Conservation (phyloP, 2,113 vertebrate genomes). For the Aspiorhynchus laticeps region DNA sequence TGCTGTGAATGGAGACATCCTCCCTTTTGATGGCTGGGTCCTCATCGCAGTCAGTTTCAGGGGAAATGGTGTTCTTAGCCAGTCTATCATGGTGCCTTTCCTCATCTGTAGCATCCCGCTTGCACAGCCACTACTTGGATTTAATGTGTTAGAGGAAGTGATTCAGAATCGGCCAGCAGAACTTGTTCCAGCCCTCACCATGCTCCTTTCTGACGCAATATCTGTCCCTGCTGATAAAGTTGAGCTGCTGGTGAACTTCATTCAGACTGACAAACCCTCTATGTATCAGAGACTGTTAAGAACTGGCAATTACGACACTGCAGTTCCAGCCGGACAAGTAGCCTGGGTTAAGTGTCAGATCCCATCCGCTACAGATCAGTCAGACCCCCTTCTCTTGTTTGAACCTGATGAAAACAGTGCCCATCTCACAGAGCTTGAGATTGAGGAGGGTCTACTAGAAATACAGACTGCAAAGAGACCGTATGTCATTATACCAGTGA, state of each 20-base stretch:
- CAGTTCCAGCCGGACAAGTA: conserved; percentile 18
- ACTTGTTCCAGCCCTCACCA: not conserved
- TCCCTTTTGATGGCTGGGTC: not conserved
- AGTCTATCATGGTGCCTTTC: not conserved
- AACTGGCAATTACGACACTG: not conserved
- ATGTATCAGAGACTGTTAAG: not conserved
- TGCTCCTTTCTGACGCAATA: not conserved
- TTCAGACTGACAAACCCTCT: conserved; percentile 3
- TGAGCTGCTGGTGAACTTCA: conserved; percentile 29
- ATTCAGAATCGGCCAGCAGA: not conserved
- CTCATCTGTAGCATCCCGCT: not conserved
- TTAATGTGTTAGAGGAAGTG: not conserved
- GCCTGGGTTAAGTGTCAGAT: conserved; percentile 25
- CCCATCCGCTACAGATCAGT: not conserved
- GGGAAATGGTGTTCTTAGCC: too few species aligned
- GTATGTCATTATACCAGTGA: too few species aligned
- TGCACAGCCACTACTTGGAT: not conserved
- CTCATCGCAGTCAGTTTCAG: too few species aligned
- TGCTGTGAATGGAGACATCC: not conserved
- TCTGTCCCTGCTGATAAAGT: not conserved
- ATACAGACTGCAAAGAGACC: too few species aligned
- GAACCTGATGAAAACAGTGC: not conserved
- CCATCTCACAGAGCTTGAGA: not conserved
- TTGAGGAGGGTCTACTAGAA: too few species aligned
- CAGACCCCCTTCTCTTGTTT: too few species aligned